Evolutionary conservation across 2,113 vertebrate species (phyloP).

Genomic region (Prionailurus bengalensis): DNA sequence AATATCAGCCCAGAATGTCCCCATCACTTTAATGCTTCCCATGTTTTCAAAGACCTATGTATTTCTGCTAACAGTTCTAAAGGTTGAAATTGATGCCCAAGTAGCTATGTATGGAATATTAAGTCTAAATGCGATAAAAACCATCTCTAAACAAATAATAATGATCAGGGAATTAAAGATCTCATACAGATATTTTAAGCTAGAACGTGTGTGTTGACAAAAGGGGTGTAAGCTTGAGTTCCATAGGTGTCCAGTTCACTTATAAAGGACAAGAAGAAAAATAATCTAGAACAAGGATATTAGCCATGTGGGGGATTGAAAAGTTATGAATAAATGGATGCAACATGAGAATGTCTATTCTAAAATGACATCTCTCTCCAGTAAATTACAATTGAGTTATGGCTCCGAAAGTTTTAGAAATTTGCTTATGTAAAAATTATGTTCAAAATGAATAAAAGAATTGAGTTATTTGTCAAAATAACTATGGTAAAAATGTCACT

Average conservation of each 20-base stretch:
- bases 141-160: slow-evolving; percentile 20
- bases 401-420: background rate
- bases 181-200: slow-evolving; percentile 6
- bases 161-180: background rate
- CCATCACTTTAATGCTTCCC: background rate
- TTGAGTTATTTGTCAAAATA: slow-evolving; percentile 35
- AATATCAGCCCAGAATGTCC: slow-evolving; percentile 28
- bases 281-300: background rate
- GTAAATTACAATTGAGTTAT: background rate
- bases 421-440: slow-evolving; percentile 36
- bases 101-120: background rate
- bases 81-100: slow-evolving; percentile 12
- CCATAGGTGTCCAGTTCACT: background rate
- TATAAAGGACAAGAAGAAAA: background rate
- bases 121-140: background rate
- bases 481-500: background rate
- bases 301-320: background rate
- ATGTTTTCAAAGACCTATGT: background rate
- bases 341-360: background rate
- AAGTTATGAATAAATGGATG: background rate
- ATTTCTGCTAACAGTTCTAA: slow-evolving; percentile 14
- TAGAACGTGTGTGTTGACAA: background rate
- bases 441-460: slow-evolving; percentile 48
- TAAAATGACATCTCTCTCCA: background rate
- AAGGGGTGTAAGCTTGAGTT: background rate